Percentiles rank a stretch among this genome's conserved stretches.
phyloP scores from a whole-genome alignment of 2,888 invertebrate genomes.

The Neria commutata region DNA sequence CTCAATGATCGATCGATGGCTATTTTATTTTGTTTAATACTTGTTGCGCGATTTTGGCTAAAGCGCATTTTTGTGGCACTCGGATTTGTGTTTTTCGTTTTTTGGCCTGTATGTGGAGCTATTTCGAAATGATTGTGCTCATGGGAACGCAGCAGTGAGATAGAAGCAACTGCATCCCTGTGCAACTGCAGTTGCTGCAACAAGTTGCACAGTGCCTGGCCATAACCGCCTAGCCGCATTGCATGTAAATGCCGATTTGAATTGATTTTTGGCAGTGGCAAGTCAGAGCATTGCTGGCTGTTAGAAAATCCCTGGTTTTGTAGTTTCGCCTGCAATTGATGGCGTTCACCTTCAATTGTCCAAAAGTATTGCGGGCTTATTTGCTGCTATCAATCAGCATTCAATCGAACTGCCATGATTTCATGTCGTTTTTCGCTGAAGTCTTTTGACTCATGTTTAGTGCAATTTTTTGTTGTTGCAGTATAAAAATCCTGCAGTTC shows the following conservation, averaged over 20 bases:
- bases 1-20: no score
- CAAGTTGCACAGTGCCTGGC: slow-evolving; percentile 1
- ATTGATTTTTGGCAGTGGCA: slow-evolving; percentile 49
- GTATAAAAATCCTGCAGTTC: no score
- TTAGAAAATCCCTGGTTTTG: not conserved
- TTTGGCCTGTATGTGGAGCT: slow-evolving; percentile 35
- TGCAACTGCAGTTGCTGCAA: slow-evolving; percentile 23
- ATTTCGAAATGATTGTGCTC: slow-evolving; percentile 48
- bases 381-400: no score
- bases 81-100: slow-evolving; percentile 26
- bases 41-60: not conserved
- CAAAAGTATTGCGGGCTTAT: slow-evolving; percentile 10
- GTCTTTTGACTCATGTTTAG: slow-evolving; percentile 34
- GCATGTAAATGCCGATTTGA: slow-evolving; percentile 41
- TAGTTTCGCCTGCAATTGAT: slow-evolving; percentile 7
- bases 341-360: slow-evolving; percentile 30
- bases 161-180: slow-evolving; percentile 22
- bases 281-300: slow-evolving; percentile 34
- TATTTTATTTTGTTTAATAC: not conserved
- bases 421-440: slow-evolving; percentile 31
- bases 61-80: slow-evolving; percentile 33
- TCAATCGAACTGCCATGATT: no score
- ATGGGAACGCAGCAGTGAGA: slow-evolving; percentile 47
- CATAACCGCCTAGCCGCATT: not conserved
- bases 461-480: slow-evolving; percentile 33